These are phyloP conservation scores for Batillaria attramentaria DNA, from an alignment of 1,140 invertebrate genomes.

Conservation along the genomic window DNA sequence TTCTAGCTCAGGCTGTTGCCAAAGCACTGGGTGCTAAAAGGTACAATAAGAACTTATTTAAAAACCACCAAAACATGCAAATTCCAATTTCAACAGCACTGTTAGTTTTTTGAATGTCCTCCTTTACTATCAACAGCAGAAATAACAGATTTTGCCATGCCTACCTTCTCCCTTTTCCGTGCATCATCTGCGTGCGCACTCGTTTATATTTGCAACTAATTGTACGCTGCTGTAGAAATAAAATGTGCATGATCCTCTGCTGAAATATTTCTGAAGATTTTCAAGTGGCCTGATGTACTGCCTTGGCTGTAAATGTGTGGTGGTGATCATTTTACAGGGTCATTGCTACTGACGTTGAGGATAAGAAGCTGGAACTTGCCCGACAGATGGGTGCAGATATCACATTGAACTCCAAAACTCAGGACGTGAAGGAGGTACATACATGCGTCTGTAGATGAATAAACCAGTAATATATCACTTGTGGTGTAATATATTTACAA, in stretches of 20 bases:
- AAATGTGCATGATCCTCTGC: background rate
- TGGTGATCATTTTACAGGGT: constrained; percentile 52
- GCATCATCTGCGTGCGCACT: no score
- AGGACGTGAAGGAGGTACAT: constrained; percentile 59
- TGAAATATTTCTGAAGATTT: background rate
- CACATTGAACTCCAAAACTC: constrained; percentile 54
- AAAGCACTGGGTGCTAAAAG: constrained; percentile 65
- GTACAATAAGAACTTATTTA: constrained; percentile 40
- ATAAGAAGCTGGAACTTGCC: constrained; percentile 57
- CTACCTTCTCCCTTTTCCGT: no score
- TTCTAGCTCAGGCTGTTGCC: constrained; percentile 56
- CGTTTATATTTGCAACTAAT: no score
- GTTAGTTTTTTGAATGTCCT: no score
- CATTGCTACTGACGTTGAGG: constrained; percentile 61
- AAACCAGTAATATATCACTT: no score
- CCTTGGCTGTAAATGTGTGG: no score
- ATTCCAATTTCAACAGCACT: no score
- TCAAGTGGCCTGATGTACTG: background rate
- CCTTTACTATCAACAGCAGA: no score
- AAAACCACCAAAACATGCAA: background rate
- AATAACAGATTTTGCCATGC: no score
- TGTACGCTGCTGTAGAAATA: no score
- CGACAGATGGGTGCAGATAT: constrained; percentile 62
- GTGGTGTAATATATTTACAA: no score
- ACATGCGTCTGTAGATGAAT: background rate